A percentile compares a stretch with the other conserved stretches of the same genome.
These are phyloP conservation scores for Drosophila repleta DNA, from an alignment of 1,140 invertebrate genomes.

Conservation along the genomic window DNA sequence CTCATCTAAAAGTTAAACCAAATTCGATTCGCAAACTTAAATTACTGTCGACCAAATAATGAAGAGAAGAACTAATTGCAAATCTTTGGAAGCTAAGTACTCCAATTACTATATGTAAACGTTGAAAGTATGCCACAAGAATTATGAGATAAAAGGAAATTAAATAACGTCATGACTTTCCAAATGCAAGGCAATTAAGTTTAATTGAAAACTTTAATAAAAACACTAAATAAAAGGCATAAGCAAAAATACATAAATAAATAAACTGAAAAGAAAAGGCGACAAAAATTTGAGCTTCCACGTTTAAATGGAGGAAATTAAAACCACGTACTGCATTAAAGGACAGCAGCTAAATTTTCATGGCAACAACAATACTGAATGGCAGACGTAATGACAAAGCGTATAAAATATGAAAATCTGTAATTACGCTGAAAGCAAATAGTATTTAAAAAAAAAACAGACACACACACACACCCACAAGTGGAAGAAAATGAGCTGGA, in stretches of 20 bases:
- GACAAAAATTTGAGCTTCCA: conserved; percentile 52
- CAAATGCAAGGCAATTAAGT: conserved; percentile 39
- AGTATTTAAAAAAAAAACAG: conserved; percentile 22
- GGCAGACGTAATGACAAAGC: conserved; percentile 31
- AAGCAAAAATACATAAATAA: conserved; percentile 8
- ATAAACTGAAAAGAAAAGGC: conserved; percentile 9
- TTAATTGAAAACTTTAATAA: conserved; percentile 31
- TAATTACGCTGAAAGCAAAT: conserved; percentile 55
- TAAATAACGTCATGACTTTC: conserved; percentile 14
- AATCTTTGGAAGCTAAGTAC: conserved; percentile 6
- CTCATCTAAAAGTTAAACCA: too few relatives aligned
- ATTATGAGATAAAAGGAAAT: conserved; percentile 2
- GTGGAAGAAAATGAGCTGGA: not conserved
- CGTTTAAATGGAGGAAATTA: conserved; percentile 44
- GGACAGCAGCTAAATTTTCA: conserved; percentile 31
- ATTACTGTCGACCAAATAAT: too few relatives aligned
- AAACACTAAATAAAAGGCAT: not conserved
- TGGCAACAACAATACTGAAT: conserved; percentile 18
- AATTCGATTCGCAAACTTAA: too few relatives aligned
- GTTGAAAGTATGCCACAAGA: not conserved
- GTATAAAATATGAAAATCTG: conserved; percentile 55
- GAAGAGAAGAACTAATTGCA: not conserved
- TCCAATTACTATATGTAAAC: conserved; percentile 9
- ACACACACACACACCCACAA: not conserved
- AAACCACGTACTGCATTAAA: conserved; percentile 23